Evolutionary conservation across 2,888 invertebrate genomes (phyloP), one percentile per base, ranked within the genome.

Genomic region (Notodromas monacha): DNA sequence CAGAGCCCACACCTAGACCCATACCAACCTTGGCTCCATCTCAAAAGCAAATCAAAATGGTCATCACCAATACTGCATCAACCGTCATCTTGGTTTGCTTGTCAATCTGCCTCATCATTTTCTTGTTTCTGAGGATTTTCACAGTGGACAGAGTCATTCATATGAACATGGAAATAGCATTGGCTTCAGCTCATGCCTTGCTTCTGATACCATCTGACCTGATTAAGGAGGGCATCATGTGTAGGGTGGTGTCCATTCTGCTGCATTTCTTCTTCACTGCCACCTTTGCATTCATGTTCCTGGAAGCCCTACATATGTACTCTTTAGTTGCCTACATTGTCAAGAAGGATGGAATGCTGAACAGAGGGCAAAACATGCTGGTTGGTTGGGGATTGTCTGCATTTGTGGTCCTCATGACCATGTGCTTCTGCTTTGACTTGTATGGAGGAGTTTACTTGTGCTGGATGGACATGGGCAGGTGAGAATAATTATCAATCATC

Each of bases 101-200:
- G 8, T 34, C 33, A 4, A n/a, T 36, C n/a, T 38, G 37, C 11
- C 35, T 40, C 16, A 33, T 33, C 1, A 28, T 42, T 16, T 42
- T 42, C 31, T 29, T 41, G 12, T 13, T 39, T 4, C 30, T 41
- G 30, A 33, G 38, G 28, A 35, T 40, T 21, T 41, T 42, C 34
- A 39, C 40, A 3, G 34, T 38, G 2, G 40, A 41, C 28, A 33
- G 42, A 3, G 36, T 43, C 4, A 43, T 43, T 28, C 43, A 43
- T 33, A 42, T 43, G 42, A 42, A 42, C 33, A 42, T 42, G 42
- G 43, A 43, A 32, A 37, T 43, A 4, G 39, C 43, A 11, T 33
- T 43, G 12, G 31, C 41, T 3, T 21, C 36, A 13, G 41, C 42
- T 4, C 43, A 43, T 33, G 28, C 39, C 26, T 33, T 41, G 12